These are phyloP conservation scores for Micropoecilia bifurca DNA, from an alignment of 2,797 vertebrate species.

Conservation along the genomic window DNA sequence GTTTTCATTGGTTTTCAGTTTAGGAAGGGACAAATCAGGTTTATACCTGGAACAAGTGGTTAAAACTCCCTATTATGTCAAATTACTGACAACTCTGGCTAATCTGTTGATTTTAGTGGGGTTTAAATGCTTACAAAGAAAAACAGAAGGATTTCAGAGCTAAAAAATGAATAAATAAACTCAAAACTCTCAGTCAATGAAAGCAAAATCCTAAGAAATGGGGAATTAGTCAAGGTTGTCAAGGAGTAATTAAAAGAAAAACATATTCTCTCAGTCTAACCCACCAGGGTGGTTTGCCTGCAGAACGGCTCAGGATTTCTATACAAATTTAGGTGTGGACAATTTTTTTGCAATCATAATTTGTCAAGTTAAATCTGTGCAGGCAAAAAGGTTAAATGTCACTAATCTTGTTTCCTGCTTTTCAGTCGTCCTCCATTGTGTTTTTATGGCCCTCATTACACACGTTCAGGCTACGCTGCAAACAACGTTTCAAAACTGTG, in stretches of 20 bases:
- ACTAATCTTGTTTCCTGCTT: slow-evolving; percentile 18
- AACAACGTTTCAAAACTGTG: slow-evolving; percentile 63
- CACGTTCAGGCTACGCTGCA: slow-evolving; percentile 46
- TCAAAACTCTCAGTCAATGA: background rate
- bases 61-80: background rate
- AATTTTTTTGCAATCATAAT: slow-evolving; percentile 7
- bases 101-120: background rate
- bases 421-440: slow-evolving; percentile 54
- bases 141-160: background rate
- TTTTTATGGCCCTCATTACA: slow-evolving; percentile 67
- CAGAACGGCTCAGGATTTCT: background rate
- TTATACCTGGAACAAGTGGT: background rate
- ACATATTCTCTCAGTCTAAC: background rate
- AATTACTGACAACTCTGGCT: background rate
- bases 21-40: background rate
- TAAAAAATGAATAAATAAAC: background rate
- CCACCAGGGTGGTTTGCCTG: background rate
- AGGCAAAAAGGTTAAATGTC: slow-evolving; percentile 5
- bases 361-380: slow-evolving; percentile 5
- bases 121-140: background rate
- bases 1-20: background rate
- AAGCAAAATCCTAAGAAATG: background rate
- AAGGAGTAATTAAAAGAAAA: background rate
- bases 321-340: background rate
- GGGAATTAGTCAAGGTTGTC: background rate